Evolutionary conservation across 2,797 vertebrate genomes (phyloP), one percentile per base, ranked within the genome.

Genomic region (Xenentodon cancila): DNA sequence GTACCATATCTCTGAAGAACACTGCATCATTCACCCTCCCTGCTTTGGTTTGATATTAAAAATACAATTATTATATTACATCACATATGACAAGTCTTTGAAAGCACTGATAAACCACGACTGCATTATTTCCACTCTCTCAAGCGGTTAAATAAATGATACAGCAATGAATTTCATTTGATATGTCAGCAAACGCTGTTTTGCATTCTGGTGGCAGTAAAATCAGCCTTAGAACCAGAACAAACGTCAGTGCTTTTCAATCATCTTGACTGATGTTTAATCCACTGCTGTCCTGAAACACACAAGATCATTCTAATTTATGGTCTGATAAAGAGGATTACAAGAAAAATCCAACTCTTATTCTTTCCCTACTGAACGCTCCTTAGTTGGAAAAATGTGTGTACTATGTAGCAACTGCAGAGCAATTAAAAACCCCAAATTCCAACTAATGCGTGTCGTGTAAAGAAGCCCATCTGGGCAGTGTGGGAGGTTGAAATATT

Each of bases 31-130:
- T 65, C 69, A 58, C 46, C 50, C 44, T 52, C 15, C 79, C 53
- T 62, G 55, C 71, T 81, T 60, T 74, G 68, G 70, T 77, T 60
- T 42, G 76, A 84, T 84, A 85, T 88, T 80, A 79, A 88, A 82
- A 85, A 83, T 64, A 83, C 74, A 86, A 89, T 91, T 88, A 90
- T 64, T 77, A 81, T 88, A 88, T 87, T 88, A 89, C 68, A 88
- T 89, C 68, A 79, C 75, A 79, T 64, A 67, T 78, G 85, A 77
- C 79, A 80, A 81, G 85, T 72, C 79, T 78, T 46, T 77, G 75
- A 86, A 80, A 81, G 81, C 70, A 3, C 83, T 70, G 81, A 79
- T 91, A 86, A 89, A 79, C 77, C 77, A 63, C 79, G 75, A 81
- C 80, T 86, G 72, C 63, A 34, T 80, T 82, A 84, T 86, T 86